Evolutionary conservation across 64 coral and sea anemone species (phyloP).

Genomic region (Anthopleura sola): DNA sequence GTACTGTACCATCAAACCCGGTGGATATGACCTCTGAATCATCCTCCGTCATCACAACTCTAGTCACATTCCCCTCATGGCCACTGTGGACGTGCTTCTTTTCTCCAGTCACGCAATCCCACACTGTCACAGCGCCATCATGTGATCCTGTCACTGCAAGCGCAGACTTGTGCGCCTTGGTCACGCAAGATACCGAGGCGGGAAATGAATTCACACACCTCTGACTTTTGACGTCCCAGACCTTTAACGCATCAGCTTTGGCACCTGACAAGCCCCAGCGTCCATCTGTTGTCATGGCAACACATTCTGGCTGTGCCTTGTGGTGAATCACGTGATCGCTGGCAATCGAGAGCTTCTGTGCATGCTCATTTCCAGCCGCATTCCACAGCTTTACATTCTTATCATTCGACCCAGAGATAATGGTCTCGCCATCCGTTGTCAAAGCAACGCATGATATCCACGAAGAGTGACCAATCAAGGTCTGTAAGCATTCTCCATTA

Average conservation of each 20-base stretch:
- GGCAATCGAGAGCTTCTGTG: slow-evolving; percentile 4
- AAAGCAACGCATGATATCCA: slow-evolving; percentile 79
- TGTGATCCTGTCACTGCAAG: slow-evolving; percentile 64
- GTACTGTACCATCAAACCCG: slow-evolving; percentile 47
- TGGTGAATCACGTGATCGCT: slow-evolving; percentile 84
- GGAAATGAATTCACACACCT: slow-evolving; percentile 22
- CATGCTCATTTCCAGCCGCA: slow-evolving; percentile 42
- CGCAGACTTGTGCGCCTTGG: slow-evolving; percentile 31
- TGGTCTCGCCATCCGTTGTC: slow-evolving; percentile 66
- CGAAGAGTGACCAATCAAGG: slow-evolving; percentile 77
- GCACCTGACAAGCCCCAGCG: slow-evolving; percentile 69
- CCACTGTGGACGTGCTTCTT: neutral
- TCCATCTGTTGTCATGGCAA: slow-evolving; percentile 65
- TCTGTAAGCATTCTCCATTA: slow-evolving; percentile 62
- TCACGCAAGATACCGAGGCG: slow-evolving; percentile 56
- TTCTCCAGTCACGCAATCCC: slow-evolving; percentile 59
- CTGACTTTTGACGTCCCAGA: slow-evolving; percentile 54
- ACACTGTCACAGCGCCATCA: slow-evolving; percentile 45
- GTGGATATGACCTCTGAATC: slow-evolving; percentile 46
- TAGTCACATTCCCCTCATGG: slow-evolving; percentile 54
- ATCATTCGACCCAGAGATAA: slow-evolving; percentile 83
- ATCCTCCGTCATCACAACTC: slow-evolving; percentile 41
- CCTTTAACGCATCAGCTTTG: slow-evolving; percentile 70
- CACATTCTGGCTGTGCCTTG: slow-evolving; percentile 62
- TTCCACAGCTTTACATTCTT: slow-evolving; percentile 84